These are phyloP conservation scores for Cephus sareptanus DNA, from an alignment of 2,888 invertebrate species.

Conservation along the genomic window DNA sequence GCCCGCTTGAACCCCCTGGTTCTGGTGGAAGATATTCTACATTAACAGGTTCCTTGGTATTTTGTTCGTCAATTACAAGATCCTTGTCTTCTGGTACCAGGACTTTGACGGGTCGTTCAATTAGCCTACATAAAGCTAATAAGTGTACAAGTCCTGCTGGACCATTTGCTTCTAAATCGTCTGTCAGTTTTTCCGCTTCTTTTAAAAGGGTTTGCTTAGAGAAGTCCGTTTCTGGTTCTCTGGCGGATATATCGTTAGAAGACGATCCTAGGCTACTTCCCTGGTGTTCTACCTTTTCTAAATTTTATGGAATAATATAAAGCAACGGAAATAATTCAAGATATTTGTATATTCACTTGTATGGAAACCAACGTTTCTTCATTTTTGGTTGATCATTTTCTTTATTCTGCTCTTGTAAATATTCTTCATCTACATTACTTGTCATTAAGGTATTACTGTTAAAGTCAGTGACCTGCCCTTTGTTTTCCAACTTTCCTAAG, in stretches of 20 bases:
- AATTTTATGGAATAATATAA: neutral
- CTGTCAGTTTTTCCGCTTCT: conserved; percentile 23
- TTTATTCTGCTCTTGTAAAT: neutral
- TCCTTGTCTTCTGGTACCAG: conserved; percentile 18
- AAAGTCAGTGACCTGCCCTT: neutral
- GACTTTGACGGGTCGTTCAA: conserved; percentile 31
- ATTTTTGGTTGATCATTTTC: neutral
- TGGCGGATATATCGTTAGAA: neutral
- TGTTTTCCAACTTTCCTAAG: neutral
- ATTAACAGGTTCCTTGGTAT: conserved; percentile 12
- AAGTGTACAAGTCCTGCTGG: conserved; percentile 39
- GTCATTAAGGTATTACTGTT: neutral
- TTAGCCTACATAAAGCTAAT: conserved; percentile 29
- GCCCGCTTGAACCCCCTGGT: conserved; percentile 31
- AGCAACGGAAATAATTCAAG: neutral
- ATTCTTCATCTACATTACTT: neutral
- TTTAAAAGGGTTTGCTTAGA: neutral
- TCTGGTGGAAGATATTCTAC: conserved; percentile 36
- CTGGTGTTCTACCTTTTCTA: neutral
- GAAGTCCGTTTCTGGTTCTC: neutral
- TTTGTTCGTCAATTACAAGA: neutral
- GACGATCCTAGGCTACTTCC: neutral
- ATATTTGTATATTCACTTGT: neutral
- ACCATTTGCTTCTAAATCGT: conserved; percentile 35
- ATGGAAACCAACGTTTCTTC: neutral